Base-by-base conservation (phyloP, 23 tunicate species). In the Phallusia fumigata region DNA sequence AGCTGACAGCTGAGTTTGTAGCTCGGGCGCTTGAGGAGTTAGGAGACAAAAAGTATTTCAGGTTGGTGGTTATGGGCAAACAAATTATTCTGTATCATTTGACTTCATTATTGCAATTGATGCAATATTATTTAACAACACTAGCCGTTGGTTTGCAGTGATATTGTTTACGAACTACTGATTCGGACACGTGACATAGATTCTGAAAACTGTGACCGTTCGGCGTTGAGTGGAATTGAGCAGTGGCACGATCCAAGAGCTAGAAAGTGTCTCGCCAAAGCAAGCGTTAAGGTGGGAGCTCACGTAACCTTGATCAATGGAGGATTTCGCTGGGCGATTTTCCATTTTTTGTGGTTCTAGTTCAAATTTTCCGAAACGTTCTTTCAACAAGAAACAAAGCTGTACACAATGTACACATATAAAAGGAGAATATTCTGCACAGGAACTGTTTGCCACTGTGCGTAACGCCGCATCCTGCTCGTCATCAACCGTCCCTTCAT, bases 1-100 rank as follows among this genome's bases (percentile, higher is more conserved):
- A 69, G 3, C 73, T 91, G n/a, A 91, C 96, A 3, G 73, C 50
- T 16, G 90, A 73, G 73, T 91, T 91, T 79, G 87, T 91, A 44
- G 86, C 78, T 19, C 84, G 77, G 36, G 33, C 84, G 18, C 74
- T 91, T 18, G 78, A 83, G 58, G 96, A 91, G 26, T 58, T 86
- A 40, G 91, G 91, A 0, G 81, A 91, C 77, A 81, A 79, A 34
- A 64, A 73, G 11, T 36, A 34, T 28, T 90, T 52, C 81, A 77
- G 83, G 81, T 85, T 58, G 19, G 73, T 13, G 76, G 16, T 72
- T 28, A 13, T 51, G 58, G 18, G n/a, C n/a, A n/a, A n/a, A n/a
- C n/a, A n/a, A n/a, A n/a, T n/a, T n/a, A n/a, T n/a, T n/a, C n/a
- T n/a, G n/a, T n/a, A n/a, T n/a, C n/a, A n/a, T n/a, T n/a, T n/a